These are phyloP conservation scores for Apocheima hispidaria DNA, from an alignment of 2,888 invertebrate genomes.

Conservation along the genomic window DNA sequence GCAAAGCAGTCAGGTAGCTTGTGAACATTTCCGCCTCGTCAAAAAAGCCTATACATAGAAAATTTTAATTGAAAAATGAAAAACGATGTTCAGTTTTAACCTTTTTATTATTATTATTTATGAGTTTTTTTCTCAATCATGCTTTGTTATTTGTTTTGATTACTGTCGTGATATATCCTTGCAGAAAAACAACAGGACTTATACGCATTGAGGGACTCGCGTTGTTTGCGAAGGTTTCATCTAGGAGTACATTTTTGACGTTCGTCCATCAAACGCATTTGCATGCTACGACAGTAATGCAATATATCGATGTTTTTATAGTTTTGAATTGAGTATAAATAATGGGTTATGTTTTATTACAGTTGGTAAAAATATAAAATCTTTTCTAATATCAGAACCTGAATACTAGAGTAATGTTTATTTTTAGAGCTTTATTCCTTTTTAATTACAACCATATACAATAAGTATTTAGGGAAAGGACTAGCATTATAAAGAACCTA, in stretches of 20 bases:
- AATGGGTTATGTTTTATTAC: background rate
- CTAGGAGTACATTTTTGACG: background rate
- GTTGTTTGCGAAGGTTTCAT: background rate
- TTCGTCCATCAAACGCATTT: background rate
- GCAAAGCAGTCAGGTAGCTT: no score
- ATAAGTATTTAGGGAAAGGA: constrained; percentile 9
- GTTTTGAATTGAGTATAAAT: background rate
- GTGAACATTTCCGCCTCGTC: no score
- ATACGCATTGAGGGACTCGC: background rate
- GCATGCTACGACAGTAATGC: background rate
- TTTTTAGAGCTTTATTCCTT: no score
- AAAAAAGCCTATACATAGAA: no score
- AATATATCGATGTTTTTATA: background rate
- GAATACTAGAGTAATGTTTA: no score
- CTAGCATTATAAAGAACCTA: constrained; percentile 15
- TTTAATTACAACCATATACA: constrained; percentile 14
- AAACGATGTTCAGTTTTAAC: background rate
- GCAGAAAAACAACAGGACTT: background rate
- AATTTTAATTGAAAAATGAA: no score
- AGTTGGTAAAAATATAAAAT: constrained; percentile 6
- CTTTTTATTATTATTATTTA: background rate
- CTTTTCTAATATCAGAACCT: background rate
- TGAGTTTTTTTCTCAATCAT: background rate
- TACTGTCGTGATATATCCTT: background rate
- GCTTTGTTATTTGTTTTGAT: background rate